Evolutionary conservation across 2,113 vertebrate species (phyloP).

Genomic region (Chiloscyllium plagiosum): DNA sequence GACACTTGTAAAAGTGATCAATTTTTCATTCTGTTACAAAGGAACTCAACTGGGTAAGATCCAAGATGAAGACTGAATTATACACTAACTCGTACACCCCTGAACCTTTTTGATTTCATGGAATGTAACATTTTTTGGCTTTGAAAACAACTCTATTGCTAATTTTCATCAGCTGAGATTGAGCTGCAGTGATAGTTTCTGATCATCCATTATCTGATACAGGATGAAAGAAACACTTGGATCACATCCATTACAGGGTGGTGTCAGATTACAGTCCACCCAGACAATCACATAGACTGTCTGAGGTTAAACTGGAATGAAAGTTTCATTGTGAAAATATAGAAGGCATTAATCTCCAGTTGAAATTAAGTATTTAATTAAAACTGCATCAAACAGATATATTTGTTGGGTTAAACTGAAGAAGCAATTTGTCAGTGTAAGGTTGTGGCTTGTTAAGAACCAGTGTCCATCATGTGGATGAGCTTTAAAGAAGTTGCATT

Average conservation of each 20-base stretch:
- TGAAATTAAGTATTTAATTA: neutral
- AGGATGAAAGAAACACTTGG: neutral
- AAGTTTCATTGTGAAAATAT: neutral
- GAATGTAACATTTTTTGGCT: neutral
- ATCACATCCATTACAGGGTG: neutral
- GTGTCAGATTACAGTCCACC: neutral
- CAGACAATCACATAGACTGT: neutral
- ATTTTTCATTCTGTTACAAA: neutral
- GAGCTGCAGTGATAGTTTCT: neutral
- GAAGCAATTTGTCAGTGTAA: neutral
- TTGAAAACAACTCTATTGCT: neutral
- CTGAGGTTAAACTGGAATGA: neutral
- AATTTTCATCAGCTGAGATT: neutral
- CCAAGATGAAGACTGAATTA: neutral
- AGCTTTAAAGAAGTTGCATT: neutral
- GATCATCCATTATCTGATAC: neutral
- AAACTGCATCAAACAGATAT: neutral
- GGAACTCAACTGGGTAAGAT: neutral
- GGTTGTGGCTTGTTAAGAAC: neutral
- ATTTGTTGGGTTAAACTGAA: neutral
- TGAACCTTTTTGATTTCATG: neutral
- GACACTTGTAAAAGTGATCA: neutral
- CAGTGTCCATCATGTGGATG: neutral
- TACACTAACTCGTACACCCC: neutral
- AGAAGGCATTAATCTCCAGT: neutral